Base-by-base conservation (phyloP, 1,140 invertebrate genomes). In the Megalopta genalis region DNA sequence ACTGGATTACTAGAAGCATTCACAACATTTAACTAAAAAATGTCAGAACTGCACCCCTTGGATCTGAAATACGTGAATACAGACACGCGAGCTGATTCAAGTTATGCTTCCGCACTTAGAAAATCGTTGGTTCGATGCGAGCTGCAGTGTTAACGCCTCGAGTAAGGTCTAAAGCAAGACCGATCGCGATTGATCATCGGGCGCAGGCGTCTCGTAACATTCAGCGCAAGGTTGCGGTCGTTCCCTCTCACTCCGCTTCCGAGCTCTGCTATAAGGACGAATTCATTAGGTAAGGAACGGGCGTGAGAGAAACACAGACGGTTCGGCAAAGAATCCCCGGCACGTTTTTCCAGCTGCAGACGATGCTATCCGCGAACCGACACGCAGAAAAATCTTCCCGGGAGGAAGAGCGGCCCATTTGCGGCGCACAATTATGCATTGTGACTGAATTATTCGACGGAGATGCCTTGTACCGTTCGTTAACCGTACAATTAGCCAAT, bases 401-500 rank as follows among this genome's bases (percentile, higher is more conserved):
- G 52, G 69, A 82, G 76, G 85, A 87, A 82, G 76, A 82, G 49
- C 82, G 54, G 27, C 68, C 86, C 79, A 82, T 77, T 87, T 82
- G 57, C 68, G 49, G 76, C 25, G 71, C 49, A 67, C 82, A 87
- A 87, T 87, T 84, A 84, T 69, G 75, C 86, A 80, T 85, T 81
- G 82, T 81, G 76, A 82, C 82, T 87, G 74, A 68, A 86, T 87
- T 87, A 82, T 86, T 87, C 76, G 76, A 74, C 82, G 63, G 27
- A 42, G 65, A 74, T 62, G 76, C 80, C 82, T 18, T 73, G 73
- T 67, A 65, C 75, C 74, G 82, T 69, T 77, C 85, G 85, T 86
- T 86, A 86, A 86, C 84, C 59, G 49, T 79, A 71, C 82, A 87
- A 87, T 87, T 87, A 87, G 85, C 76, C 82, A 78, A 87, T 87